Base-by-base conservation (phyloP, 2,113 vertebrate genomes). In the Ageneiosus marmoratus region DNA sequence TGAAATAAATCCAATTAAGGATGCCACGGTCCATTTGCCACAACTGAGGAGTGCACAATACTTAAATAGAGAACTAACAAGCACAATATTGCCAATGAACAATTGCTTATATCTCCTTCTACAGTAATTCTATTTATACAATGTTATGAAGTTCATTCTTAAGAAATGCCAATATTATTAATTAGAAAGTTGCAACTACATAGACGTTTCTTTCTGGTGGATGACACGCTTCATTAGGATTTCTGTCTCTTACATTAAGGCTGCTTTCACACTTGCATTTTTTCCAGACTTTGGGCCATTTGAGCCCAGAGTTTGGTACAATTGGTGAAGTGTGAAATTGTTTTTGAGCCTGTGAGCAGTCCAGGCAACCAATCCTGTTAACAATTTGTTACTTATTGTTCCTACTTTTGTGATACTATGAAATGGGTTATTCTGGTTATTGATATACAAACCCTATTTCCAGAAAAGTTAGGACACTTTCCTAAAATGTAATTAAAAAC, bases 1-100 rank as follows among this genome's bases (percentile, higher is more conserved):
- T 46, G 46, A 81, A 87, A 70, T 77, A 79, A 69, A 53, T 84
- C 77, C 56, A 84, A 86, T 81, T 83, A 87, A 79, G 72, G 44
- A 51, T 70, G 37, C 20, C 34, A 80, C 29, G 24, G 41, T 50
- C 67, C 51, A 44, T 65, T 55, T 81, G 37, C 84, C 74, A 65
- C n/a, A 72, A 78, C 46, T 41, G 48, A 82, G 73, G 48, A 55
- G 55, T 18, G 80, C 62, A 50, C 84, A 48, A 75, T 79, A 58
- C 67, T 72, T 65, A 77, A 70, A 85, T 69, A 73, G 63, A 55
- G 69, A 79, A 80, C 44, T 55, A 76, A 74, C 56, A 75, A 50
- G 65, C 70, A 44, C 70, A 62, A 55, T 60, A 83, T 55, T 62
- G 34, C 67, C 65, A 56, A 77, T 74, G 65, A 34, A 32, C 56